phyloP scores from a whole-genome alignment of 2,113 vertebrate genomes.

The Uropsilus gracilis region DNA sequence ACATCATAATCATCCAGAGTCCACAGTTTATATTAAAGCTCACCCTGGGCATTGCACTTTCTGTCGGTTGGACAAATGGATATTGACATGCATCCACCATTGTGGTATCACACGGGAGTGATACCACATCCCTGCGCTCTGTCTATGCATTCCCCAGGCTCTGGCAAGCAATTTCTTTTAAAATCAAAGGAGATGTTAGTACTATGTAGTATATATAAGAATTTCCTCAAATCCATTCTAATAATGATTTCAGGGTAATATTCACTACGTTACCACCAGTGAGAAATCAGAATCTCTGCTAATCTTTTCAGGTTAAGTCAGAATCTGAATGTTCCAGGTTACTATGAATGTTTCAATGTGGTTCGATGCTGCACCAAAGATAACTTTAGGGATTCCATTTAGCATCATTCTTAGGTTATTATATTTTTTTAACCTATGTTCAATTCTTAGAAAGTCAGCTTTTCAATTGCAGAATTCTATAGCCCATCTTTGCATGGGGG shows the following conservation, averaged over 20 bases:
- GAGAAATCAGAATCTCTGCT: background rate
- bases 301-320: background rate
- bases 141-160: background rate
- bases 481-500: no score
- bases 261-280: background rate
- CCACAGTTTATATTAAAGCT: background rate
- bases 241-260: background rate
- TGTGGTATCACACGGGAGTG: background rate
- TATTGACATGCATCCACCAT: background rate
- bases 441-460: background rate
- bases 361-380: background rate
- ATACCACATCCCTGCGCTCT: background rate
- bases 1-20: background rate
- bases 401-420: background rate
- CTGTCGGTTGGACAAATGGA: background rate
- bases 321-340: background rate
- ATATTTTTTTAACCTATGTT: background rate
- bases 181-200: background rate
- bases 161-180: background rate
- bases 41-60: background rate
- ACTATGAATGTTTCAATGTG: background rate
- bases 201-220: background rate
- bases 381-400: background rate
- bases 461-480: background rate
- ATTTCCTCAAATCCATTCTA: background rate